Evolutionary conservation across 2,113 vertebrate species (phyloP).

Genomic region (Silurus asotus): DNA sequence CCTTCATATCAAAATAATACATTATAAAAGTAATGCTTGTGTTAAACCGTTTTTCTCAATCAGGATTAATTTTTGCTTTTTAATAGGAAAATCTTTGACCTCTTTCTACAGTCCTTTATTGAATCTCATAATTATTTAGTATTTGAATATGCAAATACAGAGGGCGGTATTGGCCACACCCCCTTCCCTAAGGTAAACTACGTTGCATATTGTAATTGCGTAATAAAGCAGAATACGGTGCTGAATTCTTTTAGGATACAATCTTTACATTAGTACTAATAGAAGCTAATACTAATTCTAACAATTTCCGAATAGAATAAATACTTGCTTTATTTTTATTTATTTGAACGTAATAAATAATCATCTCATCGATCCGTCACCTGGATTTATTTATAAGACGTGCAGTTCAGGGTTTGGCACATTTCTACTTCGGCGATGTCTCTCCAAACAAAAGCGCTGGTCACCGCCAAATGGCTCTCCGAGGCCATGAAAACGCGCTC

Average conservation of each 20-base stretch:
- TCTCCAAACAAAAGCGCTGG: slow-evolving; percentile 74
- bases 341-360: too few relatives aligned
- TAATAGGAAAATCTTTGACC: too few relatives aligned
- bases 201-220: background rate
- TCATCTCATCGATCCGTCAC: background rate
- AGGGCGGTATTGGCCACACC: background rate
- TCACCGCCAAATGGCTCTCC: slow-evolving; percentile 84
- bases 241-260: background rate
- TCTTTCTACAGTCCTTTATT: too few relatives aligned
- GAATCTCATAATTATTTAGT: too few relatives aligned
- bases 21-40: too few relatives aligned
- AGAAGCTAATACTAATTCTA: background rate
- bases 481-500: slow-evolving; percentile 75
- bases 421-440: slow-evolving; percentile 72
- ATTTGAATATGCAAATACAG: background rate
- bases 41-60: too few relatives aligned
- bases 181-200: background rate
- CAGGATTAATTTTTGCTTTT: too few relatives aligned
- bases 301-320: background rate
- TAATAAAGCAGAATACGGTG: background rate
- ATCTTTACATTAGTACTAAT: background rate
- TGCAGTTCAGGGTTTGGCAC: background rate
- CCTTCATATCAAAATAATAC: too few relatives aligned
- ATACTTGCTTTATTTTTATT: too few relatives aligned
- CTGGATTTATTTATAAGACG: background rate